Percentiles rank a stretch among this genome's conserved stretches.
These are phyloP conservation scores for Pseudococcus viburni DNA, from an alignment of 2,888 invertebrate species.

Conservation along the genomic window DNA sequence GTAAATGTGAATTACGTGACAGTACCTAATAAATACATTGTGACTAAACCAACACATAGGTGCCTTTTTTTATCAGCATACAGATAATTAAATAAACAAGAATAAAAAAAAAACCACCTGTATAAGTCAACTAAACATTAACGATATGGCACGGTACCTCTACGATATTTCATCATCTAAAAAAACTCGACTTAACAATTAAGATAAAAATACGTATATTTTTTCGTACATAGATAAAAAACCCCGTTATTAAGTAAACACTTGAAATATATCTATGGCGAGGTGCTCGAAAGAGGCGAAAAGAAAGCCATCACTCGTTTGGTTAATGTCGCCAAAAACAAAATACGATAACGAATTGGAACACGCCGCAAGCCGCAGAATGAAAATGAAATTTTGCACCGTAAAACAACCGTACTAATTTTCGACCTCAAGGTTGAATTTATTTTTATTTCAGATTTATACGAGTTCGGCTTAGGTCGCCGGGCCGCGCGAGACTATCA, in stretches of 20 bases:
- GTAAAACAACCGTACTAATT: conserved; percentile 11
- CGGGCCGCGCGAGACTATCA: not conserved
- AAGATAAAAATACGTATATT: conserved; percentile 54
- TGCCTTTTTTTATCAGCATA: conserved; percentile 54
- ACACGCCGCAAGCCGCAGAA: not conserved
- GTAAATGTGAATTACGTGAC: conserved; percentile 47
- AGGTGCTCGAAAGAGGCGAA: conserved; percentile 1
- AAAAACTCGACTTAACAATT: conserved; percentile 51
- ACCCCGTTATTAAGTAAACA: conserved; percentile 41
- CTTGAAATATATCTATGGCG: conserved; percentile 7
- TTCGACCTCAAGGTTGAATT: conserved; percentile 4
- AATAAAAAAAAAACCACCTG: conserved; percentile 49
- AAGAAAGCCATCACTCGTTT: conserved; percentile 1
- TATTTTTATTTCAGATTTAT: conserved; percentile 40
- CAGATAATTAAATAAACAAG: conserved; percentile 53
- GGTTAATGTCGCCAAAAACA: conserved; percentile 33
- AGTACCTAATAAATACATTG: conserved; percentile 27
- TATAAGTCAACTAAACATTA: conserved; percentile 21
- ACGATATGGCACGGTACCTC: not conserved
- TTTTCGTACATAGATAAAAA: conserved; percentile 46
- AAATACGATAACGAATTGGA: conserved; percentile 15
- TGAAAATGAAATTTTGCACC: not conserved
- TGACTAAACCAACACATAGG: conserved; percentile 51
- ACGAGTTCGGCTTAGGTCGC: not conserved
- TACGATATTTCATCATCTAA: conserved; percentile 54